phyloP scores from a whole-genome alignment of 2,888 invertebrate species.

The Lasioglossum lativentre region DNA sequence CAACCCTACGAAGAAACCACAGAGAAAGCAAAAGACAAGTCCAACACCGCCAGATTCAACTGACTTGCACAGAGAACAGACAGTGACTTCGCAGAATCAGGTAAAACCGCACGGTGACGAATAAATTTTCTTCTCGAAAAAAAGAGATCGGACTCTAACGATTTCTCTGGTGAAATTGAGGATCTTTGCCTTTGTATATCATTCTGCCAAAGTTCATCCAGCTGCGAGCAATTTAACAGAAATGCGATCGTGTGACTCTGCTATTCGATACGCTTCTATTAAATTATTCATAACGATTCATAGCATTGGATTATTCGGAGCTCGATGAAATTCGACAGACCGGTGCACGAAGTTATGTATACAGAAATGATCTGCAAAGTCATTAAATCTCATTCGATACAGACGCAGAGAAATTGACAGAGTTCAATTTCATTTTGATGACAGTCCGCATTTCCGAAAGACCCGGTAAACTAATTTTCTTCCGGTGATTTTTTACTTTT shows the following conservation, averaged over 20 bases:
- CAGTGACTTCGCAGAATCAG: constrained; percentile 81
- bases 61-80: constrained; percentile 78
- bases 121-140: not conserved
- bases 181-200: not conserved
- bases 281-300: not conserved
- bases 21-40: constrained; percentile 76
- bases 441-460: not conserved
- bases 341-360: not conserved
- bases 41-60: constrained; percentile 77
- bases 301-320: not conserved
- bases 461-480: constrained; percentile 40
- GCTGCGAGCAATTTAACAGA: not conserved
- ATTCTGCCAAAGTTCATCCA: not conserved
- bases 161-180: not conserved
- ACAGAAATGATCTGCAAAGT: not conserved
- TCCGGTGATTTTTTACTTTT: constrained; percentile 50
- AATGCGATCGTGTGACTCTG: not conserved
- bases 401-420: not conserved
- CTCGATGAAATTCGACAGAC: not conserved
- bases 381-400: not conserved
- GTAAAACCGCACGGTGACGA: constrained; percentile 65
- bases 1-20: constrained; percentile 78
- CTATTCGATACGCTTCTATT: not conserved
- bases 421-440: not conserved
- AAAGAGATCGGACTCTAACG: not conserved